phyloP scores from a whole-genome alignment of 1,140 invertebrate genomes.

The Bombus fervidus region DNA sequence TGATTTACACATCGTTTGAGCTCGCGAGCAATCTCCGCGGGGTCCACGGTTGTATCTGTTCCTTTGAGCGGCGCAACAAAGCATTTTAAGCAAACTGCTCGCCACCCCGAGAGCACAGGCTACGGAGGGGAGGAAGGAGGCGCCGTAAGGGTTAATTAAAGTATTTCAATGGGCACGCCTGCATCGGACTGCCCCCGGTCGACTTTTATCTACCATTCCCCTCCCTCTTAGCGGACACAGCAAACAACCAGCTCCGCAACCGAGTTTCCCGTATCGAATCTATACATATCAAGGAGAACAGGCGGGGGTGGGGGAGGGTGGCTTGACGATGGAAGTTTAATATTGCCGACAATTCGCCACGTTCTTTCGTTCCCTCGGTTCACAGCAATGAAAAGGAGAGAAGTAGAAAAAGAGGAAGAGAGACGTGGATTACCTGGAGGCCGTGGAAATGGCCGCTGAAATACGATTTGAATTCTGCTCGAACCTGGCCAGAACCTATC shows the following conservation, averaged over 20 bases:
- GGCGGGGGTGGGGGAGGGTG: background rate
- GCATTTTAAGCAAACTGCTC: constrained; percentile 58
- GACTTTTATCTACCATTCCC: constrained; percentile 65
- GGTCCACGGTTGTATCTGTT: constrained; percentile 30
- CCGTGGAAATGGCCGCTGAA: constrained; percentile 50
- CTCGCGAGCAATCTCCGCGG: constrained; percentile 46
- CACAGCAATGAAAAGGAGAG: background rate
- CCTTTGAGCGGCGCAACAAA: constrained; percentile 61
- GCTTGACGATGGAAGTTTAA: constrained; percentile 62
- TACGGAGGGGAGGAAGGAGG: constrained; percentile 12
- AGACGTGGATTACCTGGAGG: constrained; percentile 45
- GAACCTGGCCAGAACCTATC: constrained; percentile 18
- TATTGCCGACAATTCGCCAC: constrained; percentile 62
- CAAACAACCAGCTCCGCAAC: constrained; percentile 67
- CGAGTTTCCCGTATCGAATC: constrained; percentile 62
- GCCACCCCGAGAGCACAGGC: background rate
- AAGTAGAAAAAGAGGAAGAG: constrained; percentile 7
- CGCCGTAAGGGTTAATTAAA: constrained; percentile 73
- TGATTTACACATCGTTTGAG: constrained; percentile 64
- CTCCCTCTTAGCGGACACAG: constrained; percentile 58
- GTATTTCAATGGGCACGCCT: constrained; percentile 73
- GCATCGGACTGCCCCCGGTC: constrained; percentile 62
- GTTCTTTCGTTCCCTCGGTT: constrained; percentile 39
- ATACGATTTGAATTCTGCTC: constrained; percentile 39
- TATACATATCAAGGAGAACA: constrained; percentile 52